Conservation (phyloP, 1,140 invertebrate genomes). For the Galleria mellonella region DNA sequence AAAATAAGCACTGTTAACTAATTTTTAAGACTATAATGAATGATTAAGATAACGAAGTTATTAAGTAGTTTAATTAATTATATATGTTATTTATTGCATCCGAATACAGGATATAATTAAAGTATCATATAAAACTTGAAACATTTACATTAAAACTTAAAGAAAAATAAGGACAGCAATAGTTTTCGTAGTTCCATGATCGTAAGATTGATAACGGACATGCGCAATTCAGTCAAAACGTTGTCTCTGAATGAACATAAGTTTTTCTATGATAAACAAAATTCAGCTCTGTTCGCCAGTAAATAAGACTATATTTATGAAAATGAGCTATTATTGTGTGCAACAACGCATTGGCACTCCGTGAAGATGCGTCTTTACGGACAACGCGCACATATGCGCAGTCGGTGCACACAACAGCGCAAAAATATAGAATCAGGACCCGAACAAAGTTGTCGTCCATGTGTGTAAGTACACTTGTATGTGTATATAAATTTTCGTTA, state of each 20-base stretch:
- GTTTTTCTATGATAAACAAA: constrained; percentile 14
- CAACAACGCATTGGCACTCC: constrained; percentile 34
- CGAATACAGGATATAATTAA: too few relatives aligned
- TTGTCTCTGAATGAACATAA: constrained; percentile 33
- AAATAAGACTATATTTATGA: constrained; percentile 1
- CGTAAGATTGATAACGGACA: constrained; percentile 49
- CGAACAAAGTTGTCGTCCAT: constrained; percentile 39
- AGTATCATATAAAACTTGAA: not conserved
- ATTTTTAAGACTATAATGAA: too few relatives aligned
- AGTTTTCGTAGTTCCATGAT: constrained; percentile 54
- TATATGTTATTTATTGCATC: too few relatives aligned
- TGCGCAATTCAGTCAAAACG: constrained; percentile 43
- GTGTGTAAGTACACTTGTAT: constrained; percentile 44
- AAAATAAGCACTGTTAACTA: too few relatives aligned
- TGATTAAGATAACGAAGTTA: too few relatives aligned
- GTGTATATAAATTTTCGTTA: constrained; percentile 51
- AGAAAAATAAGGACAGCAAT: constrained; percentile 60
- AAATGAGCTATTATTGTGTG: constrained; percentile 30
- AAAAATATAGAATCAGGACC: constrained; percentile 23
- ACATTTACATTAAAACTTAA: constrained; percentile 36
- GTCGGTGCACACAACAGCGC: constrained; percentile 25
- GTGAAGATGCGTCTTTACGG: constrained; percentile 40
- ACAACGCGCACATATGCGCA: constrained; percentile 27
- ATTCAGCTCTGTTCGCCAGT: constrained; percentile 21
- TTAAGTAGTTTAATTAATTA: too few relatives aligned